Evolutionary conservation across 2,113 vertebrate genomes (phyloP).

Genomic region (Heteronetta atricapilla): DNA sequence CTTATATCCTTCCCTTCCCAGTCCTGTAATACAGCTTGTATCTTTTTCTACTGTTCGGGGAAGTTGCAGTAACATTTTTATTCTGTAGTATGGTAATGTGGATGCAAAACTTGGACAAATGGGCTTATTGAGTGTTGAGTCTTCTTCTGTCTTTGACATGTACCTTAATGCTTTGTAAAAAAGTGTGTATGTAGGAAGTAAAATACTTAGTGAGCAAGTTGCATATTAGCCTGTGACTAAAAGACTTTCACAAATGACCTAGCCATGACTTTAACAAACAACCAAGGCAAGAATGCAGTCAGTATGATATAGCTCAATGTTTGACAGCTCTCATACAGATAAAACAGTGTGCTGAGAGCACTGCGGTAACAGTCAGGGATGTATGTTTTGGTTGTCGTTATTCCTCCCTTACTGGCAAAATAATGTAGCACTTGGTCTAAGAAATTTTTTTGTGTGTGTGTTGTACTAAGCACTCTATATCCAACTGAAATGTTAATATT

Average conservation of each 20-base stretch:
- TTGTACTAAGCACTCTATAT: background rate
- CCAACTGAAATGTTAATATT: background rate
- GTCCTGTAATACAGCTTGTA: background rate
- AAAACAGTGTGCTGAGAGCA: background rate
- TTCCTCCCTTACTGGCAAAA: background rate
- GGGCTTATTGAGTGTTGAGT: background rate
- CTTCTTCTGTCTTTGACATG: background rate
- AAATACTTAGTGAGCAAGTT: background rate
- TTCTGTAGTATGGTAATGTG: background rate
- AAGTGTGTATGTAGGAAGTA: background rate
- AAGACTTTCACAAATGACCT: background rate
- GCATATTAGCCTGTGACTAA: background rate
- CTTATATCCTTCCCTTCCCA: background rate
- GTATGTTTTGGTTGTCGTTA: background rate
- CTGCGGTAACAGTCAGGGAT: background rate
- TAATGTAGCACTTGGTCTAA: background rate
- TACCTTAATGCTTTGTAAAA: background rate
- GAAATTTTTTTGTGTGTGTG: background rate
- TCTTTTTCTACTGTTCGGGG: background rate
- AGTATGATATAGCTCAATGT: fast-evolving
- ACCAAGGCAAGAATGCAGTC: background rate
- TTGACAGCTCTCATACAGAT: background rate
- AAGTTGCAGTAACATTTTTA: background rate
- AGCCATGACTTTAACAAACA: background rate
- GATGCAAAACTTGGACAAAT: background rate